These are phyloP conservation scores for Syrrhaptes paradoxus DNA, from an alignment of 2,113 vertebrate species.

Conservation along the genomic window DNA sequence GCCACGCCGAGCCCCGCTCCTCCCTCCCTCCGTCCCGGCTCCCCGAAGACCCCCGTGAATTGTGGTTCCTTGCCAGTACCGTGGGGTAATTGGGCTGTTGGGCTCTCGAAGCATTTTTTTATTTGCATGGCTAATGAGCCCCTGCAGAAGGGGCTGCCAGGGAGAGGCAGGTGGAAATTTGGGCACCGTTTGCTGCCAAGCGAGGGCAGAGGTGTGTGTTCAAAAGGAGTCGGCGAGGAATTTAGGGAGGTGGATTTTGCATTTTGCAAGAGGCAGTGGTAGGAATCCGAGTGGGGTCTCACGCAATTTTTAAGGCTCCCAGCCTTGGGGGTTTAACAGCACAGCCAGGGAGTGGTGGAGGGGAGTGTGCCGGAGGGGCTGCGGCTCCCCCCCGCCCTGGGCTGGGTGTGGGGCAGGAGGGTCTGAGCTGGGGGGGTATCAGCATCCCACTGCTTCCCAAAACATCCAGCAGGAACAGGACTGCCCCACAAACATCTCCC, in stretches of 20 bases:
- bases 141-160: constrained; percentile 26
- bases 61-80: constrained; percentile 26
- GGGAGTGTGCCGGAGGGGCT: rapidly evolving
- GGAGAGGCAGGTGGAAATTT: constrained; percentile 38
- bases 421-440: background rate
- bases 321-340: background rate
- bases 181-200: background rate
- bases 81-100: background rate
- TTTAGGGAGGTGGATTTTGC: background rate
- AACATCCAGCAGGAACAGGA: background rate
- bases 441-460: background rate
- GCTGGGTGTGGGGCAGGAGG: background rate
- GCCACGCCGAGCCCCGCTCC: constrained; percentile 22
- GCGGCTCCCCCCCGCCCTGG: background rate
- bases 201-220: background rate
- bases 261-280: background rate
- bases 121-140: constrained; percentile 61
- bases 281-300: background rate
- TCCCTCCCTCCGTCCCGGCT: background rate
- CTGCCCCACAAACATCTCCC: background rate
- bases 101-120: constrained; percentile 19
- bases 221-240: background rate
- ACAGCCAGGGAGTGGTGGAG: background rate
- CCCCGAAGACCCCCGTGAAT: constrained; percentile 59
- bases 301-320: background rate